Conservation (phyloP, 2,797 vertebrate species). For the Pseudomugil gertrudae region DNA sequence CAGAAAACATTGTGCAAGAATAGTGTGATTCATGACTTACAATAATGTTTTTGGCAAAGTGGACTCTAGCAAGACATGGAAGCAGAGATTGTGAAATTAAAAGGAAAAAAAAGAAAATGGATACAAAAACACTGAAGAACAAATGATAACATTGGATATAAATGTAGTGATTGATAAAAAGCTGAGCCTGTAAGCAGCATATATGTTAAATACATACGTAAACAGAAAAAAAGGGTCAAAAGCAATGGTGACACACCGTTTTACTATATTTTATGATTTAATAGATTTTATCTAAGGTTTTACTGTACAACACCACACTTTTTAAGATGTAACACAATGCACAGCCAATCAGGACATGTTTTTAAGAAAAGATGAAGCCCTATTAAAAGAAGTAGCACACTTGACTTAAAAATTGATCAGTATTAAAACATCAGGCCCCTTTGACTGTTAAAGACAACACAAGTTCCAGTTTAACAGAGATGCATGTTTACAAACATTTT, state of each 20-base stretch:
- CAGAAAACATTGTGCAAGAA: not conserved
- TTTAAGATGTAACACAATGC: not conserved
- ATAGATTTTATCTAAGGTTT: constrained; percentile 22
- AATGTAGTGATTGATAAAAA: not conserved
- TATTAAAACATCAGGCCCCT: constrained; percentile 44
- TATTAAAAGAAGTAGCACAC: constrained; percentile 3
- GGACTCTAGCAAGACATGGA: too few species aligned
- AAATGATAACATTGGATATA: not conserved
- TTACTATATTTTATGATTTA: not conserved
- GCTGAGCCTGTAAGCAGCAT: not conserved
- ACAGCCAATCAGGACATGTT: not conserved
- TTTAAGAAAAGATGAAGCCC: not conserved
- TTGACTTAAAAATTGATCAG: constrained; percentile 34
- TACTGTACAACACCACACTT: not conserved
- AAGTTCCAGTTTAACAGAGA: constrained; percentile 42
- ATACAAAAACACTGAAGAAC: not conserved
- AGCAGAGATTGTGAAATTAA: not conserved
- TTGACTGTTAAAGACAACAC: constrained; percentile 14
- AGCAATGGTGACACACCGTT: too few species aligned
- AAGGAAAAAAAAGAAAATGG: not conserved
- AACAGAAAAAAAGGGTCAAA: too few species aligned
- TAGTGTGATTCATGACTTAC: not conserved
- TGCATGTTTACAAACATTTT: constrained; percentile 22
- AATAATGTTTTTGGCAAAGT: not conserved
- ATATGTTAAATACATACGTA: too few species aligned